Conservation (phyloP, 2,797 vertebrate species). For the Hippoglossus hippoglossus region DNA sequence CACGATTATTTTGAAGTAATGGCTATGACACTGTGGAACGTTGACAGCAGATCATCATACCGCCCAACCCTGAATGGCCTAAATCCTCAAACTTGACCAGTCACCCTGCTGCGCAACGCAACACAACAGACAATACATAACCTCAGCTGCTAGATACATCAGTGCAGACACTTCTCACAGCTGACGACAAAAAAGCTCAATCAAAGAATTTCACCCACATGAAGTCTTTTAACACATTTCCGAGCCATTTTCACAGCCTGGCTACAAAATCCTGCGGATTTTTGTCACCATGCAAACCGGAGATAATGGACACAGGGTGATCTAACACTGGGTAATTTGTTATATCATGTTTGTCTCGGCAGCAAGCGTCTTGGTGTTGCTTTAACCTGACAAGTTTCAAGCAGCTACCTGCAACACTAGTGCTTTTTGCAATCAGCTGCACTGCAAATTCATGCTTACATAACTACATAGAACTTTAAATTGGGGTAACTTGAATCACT, state of each 20-base stretch:
- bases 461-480: not conserved
- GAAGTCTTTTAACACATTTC: conserved; percentile 41
- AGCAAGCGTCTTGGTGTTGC: not conserved
- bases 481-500: not conserved
- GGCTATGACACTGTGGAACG: too few species aligned
- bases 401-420: too few species aligned
- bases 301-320: conserved; percentile 12
- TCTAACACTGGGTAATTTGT: conserved; percentile 12
- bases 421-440: not conserved
- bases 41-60: too few species aligned
- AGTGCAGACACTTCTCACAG: conserved; percentile 11
- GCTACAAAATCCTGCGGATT: conserved; percentile 32
- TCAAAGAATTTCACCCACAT: conserved; percentile 45
- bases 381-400: not conserved
- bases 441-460: not conserved
- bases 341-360: conserved; percentile 1
- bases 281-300: conserved; percentile 10
- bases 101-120: not conserved
- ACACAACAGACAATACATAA: not conserved
- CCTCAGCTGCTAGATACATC: conserved; percentile 10
- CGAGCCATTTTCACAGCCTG: conserved; percentile 49
- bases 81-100: not conserved
- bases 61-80: too few species aligned
- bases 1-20: too few species aligned
- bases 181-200: conserved; percentile 3